Evolutionary conservation across 1,140 invertebrate species (phyloP), one percentile per base, ranked within the genome.

Genomic region (Batillaria attramentaria): DNA sequence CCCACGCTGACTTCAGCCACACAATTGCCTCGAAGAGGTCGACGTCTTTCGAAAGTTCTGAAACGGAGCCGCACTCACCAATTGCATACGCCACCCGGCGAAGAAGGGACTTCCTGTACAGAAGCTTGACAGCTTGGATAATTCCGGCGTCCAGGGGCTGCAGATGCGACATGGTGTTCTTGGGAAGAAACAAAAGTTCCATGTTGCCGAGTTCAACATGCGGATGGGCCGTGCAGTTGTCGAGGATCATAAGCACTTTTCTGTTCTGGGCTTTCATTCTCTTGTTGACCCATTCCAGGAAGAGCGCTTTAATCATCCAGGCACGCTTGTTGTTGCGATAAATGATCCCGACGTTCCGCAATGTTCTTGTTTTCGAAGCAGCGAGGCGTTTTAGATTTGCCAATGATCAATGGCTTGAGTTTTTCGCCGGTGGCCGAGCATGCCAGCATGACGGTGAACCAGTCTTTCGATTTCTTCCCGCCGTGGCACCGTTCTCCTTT

Each of bases 221-320:
- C 31, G 68, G 66, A 65, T 88, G 84, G 6, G 79, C 76, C 39
- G 83, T 69, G 33, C 81, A 85, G 76, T 88, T 88, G 72, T 88
- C 83, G 1, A 85, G 18, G 28, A 85, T 60, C 24, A 88, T 10
- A 3, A 86, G 18, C 60, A 83, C 81, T 78, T 84, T 78, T 66
- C 28, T 70, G 50, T 85, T 84, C 60, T 79, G 62, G 10, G 24
- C 24, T 13, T 13, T 24, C 46, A 50, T 50, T 50, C 24, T 50
- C 20, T 69, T 73, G 57, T 54, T 79, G 62, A 89, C 80, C 86
- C 78, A 87, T 37, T 83, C 77, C 42, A 68, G 81, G 78, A 90
- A 91, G n/a, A 87, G 69, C 37, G 81, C 78, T 28, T 74, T 72
- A n/a, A 90, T 92, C 91, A 92, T 92, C 92, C 92, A 92, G 18